Evolutionary conservation across 2,797 vertebrate species (phyloP).

Genomic region (Vireo griseus): DNA sequence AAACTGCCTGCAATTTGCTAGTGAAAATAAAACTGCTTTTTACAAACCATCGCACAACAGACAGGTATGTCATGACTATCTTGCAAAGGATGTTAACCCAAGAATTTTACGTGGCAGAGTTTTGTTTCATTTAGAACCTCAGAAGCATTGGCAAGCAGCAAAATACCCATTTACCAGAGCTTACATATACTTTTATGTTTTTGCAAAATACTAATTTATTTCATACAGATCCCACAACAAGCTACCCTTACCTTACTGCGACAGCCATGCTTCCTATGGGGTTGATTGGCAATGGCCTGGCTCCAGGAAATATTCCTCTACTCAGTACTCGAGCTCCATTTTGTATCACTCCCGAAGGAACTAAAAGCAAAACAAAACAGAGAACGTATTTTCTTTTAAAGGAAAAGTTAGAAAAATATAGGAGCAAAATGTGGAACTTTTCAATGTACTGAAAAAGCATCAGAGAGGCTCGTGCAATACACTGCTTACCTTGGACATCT

Average conservation of each 20-base stretch:
- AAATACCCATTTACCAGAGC: not conserved
- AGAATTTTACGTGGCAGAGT: not conserved
- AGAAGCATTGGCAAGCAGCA: not conserved
- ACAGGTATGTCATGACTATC: not conserved
- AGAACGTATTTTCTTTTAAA: not conserved
- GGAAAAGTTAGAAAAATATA: not conserved
- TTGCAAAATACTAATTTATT: not conserved
- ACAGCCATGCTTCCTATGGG: slow-evolving; percentile 89
- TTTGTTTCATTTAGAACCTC: not conserved
- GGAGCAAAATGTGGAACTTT: not conserved
- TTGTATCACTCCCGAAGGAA: slow-evolving; percentile 93
- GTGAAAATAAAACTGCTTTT: not conserved
- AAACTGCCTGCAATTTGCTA: not conserved
- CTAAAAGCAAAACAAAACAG: slow-evolving; percentile 62
- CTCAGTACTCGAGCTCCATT: slow-evolving; percentile 89
- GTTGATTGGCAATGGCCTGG: slow-evolving; percentile 90
- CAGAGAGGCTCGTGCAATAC: not conserved
- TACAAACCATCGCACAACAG: not conserved
- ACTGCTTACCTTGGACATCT: slow-evolving; percentile 6
- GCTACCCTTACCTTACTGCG: slow-evolving; percentile 83
- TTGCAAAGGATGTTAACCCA: not conserved
- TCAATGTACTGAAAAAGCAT: not conserved
- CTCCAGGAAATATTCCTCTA: slow-evolving; percentile 91
- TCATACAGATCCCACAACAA: not conserved
- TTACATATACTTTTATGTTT: not conserved